These are phyloP conservation scores for Erannis defoliaria DNA, from an alignment of 2,888 invertebrate genomes.

Conservation along the genomic window DNA sequence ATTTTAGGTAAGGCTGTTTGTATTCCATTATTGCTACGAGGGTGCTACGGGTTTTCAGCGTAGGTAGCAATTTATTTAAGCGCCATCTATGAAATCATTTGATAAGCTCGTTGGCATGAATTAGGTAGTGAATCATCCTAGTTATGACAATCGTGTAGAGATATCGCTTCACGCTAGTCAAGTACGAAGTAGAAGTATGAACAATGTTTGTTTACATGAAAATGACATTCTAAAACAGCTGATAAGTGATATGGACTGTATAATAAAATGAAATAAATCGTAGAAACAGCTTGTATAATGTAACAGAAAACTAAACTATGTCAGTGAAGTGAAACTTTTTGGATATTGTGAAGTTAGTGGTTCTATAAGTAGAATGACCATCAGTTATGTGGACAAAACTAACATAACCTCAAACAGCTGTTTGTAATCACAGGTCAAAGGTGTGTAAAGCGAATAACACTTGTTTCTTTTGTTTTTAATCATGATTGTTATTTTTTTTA, in stretches of 20 bases:
- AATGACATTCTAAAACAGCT: constrained; percentile 31
- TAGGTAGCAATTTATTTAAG: constrained; percentile 13
- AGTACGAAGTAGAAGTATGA: neutral
- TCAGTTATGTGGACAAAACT: constrained; percentile 26
- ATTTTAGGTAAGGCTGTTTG: neutral
- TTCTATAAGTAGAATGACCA: constrained; percentile 17
- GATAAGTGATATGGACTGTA: constrained; percentile 34
- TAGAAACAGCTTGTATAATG: constrained; percentile 20
- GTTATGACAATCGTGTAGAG: constrained; percentile 26
- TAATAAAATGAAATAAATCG: constrained; percentile 20
- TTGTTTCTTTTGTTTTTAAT: neutral
- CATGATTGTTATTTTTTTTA: neutral
- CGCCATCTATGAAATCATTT: constrained; percentile 39
- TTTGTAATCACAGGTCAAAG: constrained; percentile 47
- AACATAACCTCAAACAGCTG: constrained; percentile 58
- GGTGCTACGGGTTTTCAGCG: constrained; percentile 3
- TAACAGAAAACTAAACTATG: constrained; percentile 24
- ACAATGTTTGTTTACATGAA: constrained; percentile 27
- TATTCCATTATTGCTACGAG: constrained; percentile 6
- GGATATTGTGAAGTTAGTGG: neutral
- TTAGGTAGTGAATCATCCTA: constrained; percentile 12
- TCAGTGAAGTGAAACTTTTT: constrained; percentile 29
- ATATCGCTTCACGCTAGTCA: constrained; percentile 21
- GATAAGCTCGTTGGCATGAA: constrained; percentile 15
- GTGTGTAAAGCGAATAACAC: constrained; percentile 38